A percentile compares a stretch with the other conserved stretches of the same genome.
phyloP scores from a whole-genome alignment of 2,113 vertebrate genomes.

The Zapus hudsonius region DNA sequence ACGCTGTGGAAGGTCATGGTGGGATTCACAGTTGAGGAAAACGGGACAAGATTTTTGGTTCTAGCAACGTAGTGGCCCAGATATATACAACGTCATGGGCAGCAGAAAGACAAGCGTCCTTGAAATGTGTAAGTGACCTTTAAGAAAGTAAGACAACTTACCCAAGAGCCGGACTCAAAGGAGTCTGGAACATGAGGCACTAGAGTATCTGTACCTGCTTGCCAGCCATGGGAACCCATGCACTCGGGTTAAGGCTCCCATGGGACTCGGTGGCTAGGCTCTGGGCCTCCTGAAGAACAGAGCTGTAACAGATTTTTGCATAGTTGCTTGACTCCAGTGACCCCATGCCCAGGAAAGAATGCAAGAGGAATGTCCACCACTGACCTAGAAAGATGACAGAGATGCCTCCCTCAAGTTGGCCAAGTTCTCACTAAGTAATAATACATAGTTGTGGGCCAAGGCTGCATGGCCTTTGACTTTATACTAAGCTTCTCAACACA shows the following conservation, averaged over 20 bases:
- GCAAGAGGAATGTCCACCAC: not conserved
- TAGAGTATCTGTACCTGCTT: not conserved
- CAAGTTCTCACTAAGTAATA: not conserved
- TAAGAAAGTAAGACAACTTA: not conserved
- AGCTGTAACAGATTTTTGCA: not conserved
- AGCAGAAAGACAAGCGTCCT: not conserved
- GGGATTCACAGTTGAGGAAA: not conserved
- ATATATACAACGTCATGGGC: not conserved
- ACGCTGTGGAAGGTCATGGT: not conserved
- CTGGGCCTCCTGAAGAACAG: not conserved
- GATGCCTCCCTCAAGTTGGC: not conserved
- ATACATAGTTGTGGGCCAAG: not conserved
- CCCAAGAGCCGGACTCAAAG: not conserved
- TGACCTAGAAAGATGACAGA: not conserved
- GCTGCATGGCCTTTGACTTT: slow-evolving; percentile 4
- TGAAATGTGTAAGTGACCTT: slow-evolving; percentile 6
- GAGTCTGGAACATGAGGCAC: not conserved
- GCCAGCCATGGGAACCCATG: not conserved
- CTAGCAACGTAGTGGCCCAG: not conserved
- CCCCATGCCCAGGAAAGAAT: not conserved
- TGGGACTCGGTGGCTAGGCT: not conserved
- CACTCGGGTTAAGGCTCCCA: not conserved
- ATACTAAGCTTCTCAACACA: not conserved
- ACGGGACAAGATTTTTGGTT: not conserved
- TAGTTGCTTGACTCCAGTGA: not conserved